These are phyloP conservation scores for Pipistrellus kuhlii DNA, from an alignment of 2,797 vertebrate species.

Conservation along the genomic window DNA sequence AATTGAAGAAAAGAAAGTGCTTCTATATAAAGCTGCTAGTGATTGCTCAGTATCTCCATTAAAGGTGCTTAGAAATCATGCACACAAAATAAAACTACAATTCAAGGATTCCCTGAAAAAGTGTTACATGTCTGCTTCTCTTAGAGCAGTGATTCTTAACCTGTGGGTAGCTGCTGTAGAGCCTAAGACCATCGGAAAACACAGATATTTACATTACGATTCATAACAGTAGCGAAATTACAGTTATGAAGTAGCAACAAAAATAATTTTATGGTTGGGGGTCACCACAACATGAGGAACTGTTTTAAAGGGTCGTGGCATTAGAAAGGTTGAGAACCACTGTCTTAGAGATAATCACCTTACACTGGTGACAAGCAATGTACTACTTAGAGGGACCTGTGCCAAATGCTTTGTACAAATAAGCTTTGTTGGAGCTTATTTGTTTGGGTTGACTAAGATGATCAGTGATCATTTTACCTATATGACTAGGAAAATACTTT, in stretches of 20 bases:
- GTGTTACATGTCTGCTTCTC: neutral
- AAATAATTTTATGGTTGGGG: too few species aligned
- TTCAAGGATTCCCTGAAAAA: neutral
- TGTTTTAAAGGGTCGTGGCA: too few species aligned
- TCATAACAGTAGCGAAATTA: too few species aligned
- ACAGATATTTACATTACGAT: too few species aligned
- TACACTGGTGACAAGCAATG: neutral
- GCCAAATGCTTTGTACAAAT: neutral
- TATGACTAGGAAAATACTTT: neutral
- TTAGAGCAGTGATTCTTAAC: too few species aligned
- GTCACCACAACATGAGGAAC: too few species aligned
- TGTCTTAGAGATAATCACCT: neutral
- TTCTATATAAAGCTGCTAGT: neutral
- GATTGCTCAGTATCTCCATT: constrained; percentile 1
- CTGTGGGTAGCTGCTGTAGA: too few species aligned
- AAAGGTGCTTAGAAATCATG: neutral
- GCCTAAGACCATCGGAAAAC: too few species aligned
- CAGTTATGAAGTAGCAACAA: too few species aligned
- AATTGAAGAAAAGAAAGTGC: constrained; percentile 30
- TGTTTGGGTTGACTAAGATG: neutral
- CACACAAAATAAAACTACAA: neutral
- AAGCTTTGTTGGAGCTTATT: neutral
- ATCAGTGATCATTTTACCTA: constrained; percentile 17
- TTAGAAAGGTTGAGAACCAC: too few species aligned
- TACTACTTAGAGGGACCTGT: neutral